Conservation (phyloP, 30 jellyfish, hydroid and myxozoan species). For the Pelagia noctiluca region DNA sequence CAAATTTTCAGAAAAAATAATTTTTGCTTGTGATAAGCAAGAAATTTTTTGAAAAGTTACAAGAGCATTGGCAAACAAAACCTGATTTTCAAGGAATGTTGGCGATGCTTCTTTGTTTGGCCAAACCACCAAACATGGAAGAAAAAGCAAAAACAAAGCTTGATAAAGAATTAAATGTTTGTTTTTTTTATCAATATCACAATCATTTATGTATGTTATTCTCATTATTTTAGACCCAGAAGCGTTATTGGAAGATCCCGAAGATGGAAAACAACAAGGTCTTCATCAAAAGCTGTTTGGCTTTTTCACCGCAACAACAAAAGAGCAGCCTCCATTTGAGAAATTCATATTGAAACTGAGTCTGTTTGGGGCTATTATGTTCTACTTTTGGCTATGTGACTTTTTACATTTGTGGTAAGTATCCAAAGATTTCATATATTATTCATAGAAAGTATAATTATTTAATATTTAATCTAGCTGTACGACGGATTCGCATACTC, state of each 20-base stretch:
- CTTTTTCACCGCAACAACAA: slow-evolving; percentile 62
- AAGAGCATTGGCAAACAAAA: not conserved
- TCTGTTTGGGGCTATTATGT: slow-evolving; percentile 92
- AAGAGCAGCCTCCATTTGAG: slow-evolving; percentile 91
- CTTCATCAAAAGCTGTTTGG: not conserved
- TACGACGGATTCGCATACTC: not conserved
- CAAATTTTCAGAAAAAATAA: not conserved
- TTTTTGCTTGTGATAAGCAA: too few relatives aligned
- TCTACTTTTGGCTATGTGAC: slow-evolving; percentile 90
- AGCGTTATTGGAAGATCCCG: slow-evolving; percentile 11
- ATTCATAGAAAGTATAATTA: not conserved
- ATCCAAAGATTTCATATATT: not conserved
- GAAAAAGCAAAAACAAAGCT: not conserved
- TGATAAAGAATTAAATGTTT: too few relatives aligned
- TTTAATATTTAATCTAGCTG: not conserved
- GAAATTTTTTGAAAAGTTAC: not conserved
- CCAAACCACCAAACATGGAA: not conserved
- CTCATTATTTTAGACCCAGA: not conserved
- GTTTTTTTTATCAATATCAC: too few relatives aligned
- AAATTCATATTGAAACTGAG: slow-evolving; percentile 65
- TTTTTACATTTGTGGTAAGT: slow-evolving; percentile 88
- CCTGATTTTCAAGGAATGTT: slow-evolving; percentile 1
- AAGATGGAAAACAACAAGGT: slow-evolving; percentile 4
- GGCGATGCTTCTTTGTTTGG: not conserved
- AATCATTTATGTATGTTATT: too few relatives aligned